phyloP scores from a whole-genome alignment of 35 echinoderm and acorn worm genomes.

The Anneissia japonica region DNA sequence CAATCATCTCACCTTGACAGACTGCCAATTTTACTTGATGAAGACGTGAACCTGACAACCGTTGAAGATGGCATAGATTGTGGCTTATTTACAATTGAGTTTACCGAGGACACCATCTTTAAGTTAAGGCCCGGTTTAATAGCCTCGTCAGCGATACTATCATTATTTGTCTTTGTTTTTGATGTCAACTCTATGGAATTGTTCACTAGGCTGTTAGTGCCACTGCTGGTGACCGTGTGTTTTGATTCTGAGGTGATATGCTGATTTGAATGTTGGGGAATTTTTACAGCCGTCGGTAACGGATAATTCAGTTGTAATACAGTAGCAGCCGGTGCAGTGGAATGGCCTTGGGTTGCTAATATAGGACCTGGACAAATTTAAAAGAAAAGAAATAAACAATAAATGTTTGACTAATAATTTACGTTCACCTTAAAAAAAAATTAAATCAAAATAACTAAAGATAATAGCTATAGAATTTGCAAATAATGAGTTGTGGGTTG shows the following conservation, averaged over 20 bases:
- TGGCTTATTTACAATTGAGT: background rate
- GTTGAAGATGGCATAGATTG: background rate
- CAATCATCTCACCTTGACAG: slow-evolving; percentile 7
- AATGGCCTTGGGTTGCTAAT: slow-evolving; percentile 89
- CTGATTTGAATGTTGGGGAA: background rate
- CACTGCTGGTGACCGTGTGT: background rate
- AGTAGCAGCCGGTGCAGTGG: slow-evolving; percentile 98
- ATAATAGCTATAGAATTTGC: background rate
- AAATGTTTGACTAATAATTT: background rate
- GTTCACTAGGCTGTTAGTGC: background rate
- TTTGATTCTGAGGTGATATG: background rate
- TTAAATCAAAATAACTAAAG: background rate
- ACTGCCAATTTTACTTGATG: background rate
- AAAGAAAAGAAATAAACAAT: background rate
- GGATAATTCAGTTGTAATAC: slow-evolving; percentile 98
- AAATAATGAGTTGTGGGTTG: background rate
- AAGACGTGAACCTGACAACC: background rate
- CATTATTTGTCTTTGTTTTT: background rate
- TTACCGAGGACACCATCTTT: background rate
- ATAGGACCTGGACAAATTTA: slow-evolving; percentile 9
- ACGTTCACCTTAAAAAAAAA: background rate
- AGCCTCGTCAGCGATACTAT: background rate
- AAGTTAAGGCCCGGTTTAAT: background rate
- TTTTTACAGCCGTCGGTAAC: slow-evolving; percentile 25
- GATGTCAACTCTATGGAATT: background rate